Conservation (phyloP, 1,140 invertebrate genomes). For the Drosophila lini region DNA sequence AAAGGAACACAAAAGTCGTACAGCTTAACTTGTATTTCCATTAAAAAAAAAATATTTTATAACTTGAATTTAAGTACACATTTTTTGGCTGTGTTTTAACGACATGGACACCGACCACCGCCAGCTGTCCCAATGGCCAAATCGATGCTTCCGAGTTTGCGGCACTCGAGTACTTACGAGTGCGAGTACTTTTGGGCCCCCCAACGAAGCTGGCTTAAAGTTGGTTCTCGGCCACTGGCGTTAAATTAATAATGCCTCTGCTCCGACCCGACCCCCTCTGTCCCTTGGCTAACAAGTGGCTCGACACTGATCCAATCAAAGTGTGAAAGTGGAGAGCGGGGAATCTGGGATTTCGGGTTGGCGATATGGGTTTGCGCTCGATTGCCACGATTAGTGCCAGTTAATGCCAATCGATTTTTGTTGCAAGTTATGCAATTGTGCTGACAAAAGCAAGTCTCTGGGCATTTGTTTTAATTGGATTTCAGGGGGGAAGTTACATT, state of each 20-base stretch:
- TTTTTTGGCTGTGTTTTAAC: neutral
- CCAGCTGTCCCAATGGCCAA: slow-evolving; percentile 47
- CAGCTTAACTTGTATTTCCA: neutral
- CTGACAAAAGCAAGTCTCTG: neutral
- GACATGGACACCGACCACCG: slow-evolving; percentile 8
- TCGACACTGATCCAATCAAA: slow-evolving; percentile 25
- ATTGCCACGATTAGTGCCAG: slow-evolving; percentile 10
- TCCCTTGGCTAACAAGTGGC: slow-evolving; percentile 26
- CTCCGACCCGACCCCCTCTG: neutral
- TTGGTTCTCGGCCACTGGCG: slow-evolving; percentile 23
- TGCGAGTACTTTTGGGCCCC: slow-evolving; percentile 13
- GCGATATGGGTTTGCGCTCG: neutral
- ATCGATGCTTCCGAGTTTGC: slow-evolving; percentile 43
- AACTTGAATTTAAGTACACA: neutral
- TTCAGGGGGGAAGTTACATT: neutral
- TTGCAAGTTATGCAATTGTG: neutral
- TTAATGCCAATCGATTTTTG: slow-evolving; percentile 19
- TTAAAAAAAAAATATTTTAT: neutral
- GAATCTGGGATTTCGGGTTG: slow-evolving; percentile 2
- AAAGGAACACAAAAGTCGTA: too few species aligned
- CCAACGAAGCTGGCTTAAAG: slow-evolving; percentile 13
- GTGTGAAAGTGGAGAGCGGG: neutral
- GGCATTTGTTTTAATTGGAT: neutral
- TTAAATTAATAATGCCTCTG: slow-evolving; percentile 37
- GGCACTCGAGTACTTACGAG: slow-evolving; percentile 28